Evolutionary conservation across 2,797 vertebrate species (phyloP).

Genomic region (Basileuterus tristriatus): DNA sequence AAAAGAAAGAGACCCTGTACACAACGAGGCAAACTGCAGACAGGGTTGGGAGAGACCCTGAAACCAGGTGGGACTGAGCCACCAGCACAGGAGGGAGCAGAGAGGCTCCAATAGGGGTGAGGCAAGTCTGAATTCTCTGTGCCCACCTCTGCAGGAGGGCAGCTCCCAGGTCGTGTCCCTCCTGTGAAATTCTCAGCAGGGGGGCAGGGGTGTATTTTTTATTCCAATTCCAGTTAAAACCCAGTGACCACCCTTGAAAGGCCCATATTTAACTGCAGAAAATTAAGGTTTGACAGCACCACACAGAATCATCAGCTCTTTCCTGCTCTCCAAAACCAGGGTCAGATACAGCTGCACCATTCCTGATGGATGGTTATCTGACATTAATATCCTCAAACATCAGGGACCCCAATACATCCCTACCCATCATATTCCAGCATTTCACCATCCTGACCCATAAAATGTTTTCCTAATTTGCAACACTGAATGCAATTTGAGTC

Average conservation of each 20-base stretch:
- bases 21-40: background rate
- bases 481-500: background rate
- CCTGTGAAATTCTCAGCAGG: background rate
- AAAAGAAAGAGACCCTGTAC: background rate
- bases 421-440: background rate
- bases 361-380: background rate
- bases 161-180: background rate
- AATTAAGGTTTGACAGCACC: background rate
- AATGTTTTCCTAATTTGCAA: background rate
- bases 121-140: background rate
- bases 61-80: background rate
- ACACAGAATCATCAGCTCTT: background rate
- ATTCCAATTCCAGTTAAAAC: background rate
- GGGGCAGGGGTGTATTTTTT: background rate
- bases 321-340: background rate
- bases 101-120: rapidly evolving
- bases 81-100: background rate
- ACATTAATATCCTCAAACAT: background rate
- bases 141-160: background rate
- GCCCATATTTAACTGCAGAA: background rate
- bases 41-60: background rate
- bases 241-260: background rate
- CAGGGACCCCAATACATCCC: background rate
- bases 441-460: background rate
- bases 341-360: background rate